Evolutionary conservation across 2,797 vertebrate genomes (phyloP).

Genomic region (Dipus sagitta): DNA sequence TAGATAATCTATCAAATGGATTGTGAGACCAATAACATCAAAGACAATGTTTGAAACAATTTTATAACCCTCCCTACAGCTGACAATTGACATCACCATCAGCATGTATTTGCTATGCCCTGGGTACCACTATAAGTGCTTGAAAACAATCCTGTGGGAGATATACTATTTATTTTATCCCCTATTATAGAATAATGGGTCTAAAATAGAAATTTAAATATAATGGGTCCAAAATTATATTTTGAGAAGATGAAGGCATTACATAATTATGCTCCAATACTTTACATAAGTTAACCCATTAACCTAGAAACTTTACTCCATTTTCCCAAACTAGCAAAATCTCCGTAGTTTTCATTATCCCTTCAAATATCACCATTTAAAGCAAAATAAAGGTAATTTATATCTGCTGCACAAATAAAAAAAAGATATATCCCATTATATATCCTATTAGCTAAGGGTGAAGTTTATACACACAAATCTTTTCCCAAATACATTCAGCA

Average conservation of each 20-base stretch:
- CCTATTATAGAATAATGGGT: background rate
- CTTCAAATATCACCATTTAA: background rate
- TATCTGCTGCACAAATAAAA: background rate
- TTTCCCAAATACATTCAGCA: background rate
- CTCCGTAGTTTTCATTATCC: background rate
- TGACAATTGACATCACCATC: background rate
- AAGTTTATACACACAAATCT: constrained; percentile 3
- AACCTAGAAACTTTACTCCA: background rate
- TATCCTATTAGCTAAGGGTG: background rate
- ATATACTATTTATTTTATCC: background rate
- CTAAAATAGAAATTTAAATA: constrained; percentile 44
- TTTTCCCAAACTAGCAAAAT: background rate
- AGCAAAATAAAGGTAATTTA: constrained; percentile 36
- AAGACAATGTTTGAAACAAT: background rate
- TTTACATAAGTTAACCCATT: background rate
- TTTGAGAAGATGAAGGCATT: background rate
- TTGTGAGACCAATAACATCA: background rate
- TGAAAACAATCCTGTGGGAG: background rate
- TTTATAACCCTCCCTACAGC: background rate
- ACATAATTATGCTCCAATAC: background rate
- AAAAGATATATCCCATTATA: background rate
- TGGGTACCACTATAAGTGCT: background rate
- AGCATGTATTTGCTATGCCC: background rate
- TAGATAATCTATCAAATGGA: background rate
- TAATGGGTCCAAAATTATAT: background rate